phyloP scores from a whole-genome alignment of 2,113 vertebrate genomes.

The Aegypius monachus region DNA sequence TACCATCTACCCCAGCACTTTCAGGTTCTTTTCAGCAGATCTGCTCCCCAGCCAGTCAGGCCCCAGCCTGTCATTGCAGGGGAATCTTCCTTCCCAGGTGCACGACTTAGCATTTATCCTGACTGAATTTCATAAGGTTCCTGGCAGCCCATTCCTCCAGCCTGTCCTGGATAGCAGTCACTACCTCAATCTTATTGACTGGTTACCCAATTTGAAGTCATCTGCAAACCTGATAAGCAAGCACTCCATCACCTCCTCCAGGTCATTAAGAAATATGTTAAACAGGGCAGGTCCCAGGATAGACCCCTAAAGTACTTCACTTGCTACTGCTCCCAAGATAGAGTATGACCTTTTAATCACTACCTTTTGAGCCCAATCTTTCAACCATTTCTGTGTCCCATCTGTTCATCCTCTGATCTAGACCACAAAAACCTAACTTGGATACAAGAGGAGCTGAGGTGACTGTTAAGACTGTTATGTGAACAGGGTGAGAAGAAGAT shows the following conservation, averaged over 20 bases:
- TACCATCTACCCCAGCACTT: neutral
- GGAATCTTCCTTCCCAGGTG: neutral
- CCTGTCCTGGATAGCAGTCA: neutral
- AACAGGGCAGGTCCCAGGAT: neutral
- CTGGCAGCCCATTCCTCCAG: neutral
- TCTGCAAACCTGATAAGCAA: neutral
- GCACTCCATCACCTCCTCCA: neutral
- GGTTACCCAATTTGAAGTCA: neutral
- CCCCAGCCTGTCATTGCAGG: neutral
- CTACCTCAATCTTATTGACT: neutral
- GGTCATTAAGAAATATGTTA: neutral
- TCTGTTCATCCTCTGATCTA: neutral
- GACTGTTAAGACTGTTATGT: neutral
- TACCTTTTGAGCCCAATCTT: neutral
- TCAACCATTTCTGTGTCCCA: neutral
- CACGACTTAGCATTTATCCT: neutral
- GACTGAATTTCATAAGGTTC: neutral
- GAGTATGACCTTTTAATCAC: neutral
- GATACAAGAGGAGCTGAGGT: neutral
- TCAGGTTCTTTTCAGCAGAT: neutral
- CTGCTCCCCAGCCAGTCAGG: neutral
- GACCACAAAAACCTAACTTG: neutral
- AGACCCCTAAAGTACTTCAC: neutral
- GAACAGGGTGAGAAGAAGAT: neutral
- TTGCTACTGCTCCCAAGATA: neutral